A percentile compares a stretch with the other conserved stretches of the same genome.
These are phyloP conservation scores for Lacerta agilis DNA, from an alignment of 2,797 vertebrate genomes.

Conservation along the genomic window DNA sequence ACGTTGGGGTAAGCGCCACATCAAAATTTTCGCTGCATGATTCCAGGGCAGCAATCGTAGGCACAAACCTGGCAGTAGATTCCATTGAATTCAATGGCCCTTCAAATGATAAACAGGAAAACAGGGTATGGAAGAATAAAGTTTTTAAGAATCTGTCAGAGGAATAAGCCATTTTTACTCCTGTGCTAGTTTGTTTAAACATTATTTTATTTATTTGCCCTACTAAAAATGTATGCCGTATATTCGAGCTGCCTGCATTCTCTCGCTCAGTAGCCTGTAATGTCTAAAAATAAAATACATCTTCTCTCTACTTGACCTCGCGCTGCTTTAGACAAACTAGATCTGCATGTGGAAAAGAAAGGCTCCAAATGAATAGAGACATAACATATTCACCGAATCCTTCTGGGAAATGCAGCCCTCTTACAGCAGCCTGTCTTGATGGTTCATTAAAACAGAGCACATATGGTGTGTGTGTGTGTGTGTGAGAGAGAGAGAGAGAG, in stretches of 20 bases:
- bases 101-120: neutral
- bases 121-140: neutral
- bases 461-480: neutral
- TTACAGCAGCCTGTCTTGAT: neutral
- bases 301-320: constrained; percentile 33
- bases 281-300: constrained; percentile 29
- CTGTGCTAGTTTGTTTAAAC: neutral
- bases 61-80: no score
- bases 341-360: constrained; percentile 38
- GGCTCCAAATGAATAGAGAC: constrained; percentile 29
- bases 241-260: neutral
- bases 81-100: neutral
- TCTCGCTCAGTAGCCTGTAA: neutral
- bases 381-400: constrained; percentile 31
- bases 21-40: neutral
- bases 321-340: constrained; percentile 33
- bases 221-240: neutral
- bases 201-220: neutral
- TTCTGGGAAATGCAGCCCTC: constrained; percentile 15
- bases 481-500: no score
- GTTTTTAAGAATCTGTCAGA: neutral
- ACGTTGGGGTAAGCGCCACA: neutral
- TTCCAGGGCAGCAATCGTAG: neutral
- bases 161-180: neutral
- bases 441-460: constrained; percentile 23